These are phyloP conservation scores for Carcharodon carcharias DNA, from an alignment of 2,797 vertebrate genomes.

Conservation along the genomic window DNA sequence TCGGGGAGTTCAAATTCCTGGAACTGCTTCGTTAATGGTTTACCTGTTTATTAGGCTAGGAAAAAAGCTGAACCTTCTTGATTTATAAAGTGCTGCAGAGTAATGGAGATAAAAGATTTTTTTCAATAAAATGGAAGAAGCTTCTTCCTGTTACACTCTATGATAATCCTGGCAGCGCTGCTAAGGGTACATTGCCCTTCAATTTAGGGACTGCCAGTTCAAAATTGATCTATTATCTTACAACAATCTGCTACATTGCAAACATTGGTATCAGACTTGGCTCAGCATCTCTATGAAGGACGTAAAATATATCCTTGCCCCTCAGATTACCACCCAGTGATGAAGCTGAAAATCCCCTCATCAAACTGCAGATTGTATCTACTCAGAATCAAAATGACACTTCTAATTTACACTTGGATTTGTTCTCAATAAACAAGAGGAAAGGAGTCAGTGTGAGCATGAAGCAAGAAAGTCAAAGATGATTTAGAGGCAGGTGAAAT, in stretches of 20 bases:
- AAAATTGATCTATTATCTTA: neutral
- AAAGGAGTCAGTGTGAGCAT: neutral
- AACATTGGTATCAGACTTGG: neutral
- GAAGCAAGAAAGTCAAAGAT: neutral
- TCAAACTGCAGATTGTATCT: neutral
- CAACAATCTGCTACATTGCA: neutral
- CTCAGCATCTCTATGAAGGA: neutral
- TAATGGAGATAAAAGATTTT: neutral
- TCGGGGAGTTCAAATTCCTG: no score
- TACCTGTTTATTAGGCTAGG: neutral
- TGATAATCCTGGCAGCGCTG: neutral
- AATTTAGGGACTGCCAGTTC: neutral
- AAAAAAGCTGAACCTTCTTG: neutral
- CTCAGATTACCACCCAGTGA: neutral
- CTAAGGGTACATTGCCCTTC: neutral
- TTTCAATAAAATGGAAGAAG: neutral
- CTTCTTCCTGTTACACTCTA: neutral
- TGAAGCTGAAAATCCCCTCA: constrained; percentile 6
- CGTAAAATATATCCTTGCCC: neutral
- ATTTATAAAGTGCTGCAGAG: neutral
- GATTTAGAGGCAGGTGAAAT: neutral
- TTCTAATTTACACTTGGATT: neutral
- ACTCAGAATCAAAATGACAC: neutral
- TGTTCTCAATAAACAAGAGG: neutral
- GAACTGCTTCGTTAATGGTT: no score